Conservation (phyloP, 2,797 vertebrate species). For the Tiaroga cobitis region DNA sequence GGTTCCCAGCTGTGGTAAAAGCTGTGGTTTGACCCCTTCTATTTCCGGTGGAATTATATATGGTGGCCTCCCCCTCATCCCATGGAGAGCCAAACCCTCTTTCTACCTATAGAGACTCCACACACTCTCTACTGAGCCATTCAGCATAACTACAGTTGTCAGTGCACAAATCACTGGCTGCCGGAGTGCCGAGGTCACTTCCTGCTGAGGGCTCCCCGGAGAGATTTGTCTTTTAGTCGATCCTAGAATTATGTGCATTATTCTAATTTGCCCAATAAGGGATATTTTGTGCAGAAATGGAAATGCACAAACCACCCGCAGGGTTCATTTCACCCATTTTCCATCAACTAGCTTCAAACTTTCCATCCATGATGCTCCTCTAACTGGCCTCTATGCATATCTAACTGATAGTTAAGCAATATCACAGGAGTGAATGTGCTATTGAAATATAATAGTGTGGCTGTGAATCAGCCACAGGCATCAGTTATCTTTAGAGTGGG, state of each 20-base stretch:
- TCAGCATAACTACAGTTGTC: constrained; percentile 41
- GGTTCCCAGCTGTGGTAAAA: constrained; percentile 63
- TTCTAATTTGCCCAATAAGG: constrained; percentile 35
- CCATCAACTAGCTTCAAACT: constrained; percentile 6
- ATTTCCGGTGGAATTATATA: constrained; percentile 54
- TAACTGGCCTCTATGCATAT: neutral
- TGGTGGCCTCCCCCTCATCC: constrained; percentile 57
- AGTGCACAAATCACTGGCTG: constrained; percentile 48
- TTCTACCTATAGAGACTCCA: constrained; percentile 27
- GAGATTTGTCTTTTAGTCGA: constrained; percentile 33
- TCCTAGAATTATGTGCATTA: constrained; percentile 32
- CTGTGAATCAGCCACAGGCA: neutral
- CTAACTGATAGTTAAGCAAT: constrained; percentile 1
- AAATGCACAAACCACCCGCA: constrained; percentile 21
- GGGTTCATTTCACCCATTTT: constrained; percentile 24
- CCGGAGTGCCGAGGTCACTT: constrained; percentile 35
- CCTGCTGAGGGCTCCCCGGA: constrained; percentile 33
- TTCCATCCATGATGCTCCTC: neutral
- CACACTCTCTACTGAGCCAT: constrained; percentile 18
- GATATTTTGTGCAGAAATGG: constrained; percentile 12
- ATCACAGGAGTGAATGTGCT: neutral
- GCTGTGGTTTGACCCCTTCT: constrained; percentile 60
- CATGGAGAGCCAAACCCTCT: constrained; percentile 39
- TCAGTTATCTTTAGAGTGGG: neutral
- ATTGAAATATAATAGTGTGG: neutral